Conservation (phyloP, 2,113 vertebrate genomes). For the Corythornis madagascariensis region DNA sequence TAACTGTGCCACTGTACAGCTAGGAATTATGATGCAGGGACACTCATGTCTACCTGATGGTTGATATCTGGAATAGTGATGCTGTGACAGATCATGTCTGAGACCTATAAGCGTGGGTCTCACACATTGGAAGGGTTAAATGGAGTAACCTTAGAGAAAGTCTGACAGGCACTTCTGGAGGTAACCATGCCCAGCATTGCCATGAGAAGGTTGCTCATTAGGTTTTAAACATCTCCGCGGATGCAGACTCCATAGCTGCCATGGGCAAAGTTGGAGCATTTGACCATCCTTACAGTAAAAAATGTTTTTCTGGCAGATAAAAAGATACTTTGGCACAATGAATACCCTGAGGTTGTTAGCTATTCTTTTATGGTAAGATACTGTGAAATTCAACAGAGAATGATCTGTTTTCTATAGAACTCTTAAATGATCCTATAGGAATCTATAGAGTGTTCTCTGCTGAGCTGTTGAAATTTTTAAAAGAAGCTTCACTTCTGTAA, state of each 20-base stretch:
- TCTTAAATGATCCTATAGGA: neutral
- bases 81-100: neutral
- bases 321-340: neutral
- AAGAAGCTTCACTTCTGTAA: neutral
- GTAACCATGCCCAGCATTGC: accelerated
- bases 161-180: neutral
- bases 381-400: neutral
- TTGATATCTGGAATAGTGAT: neutral
- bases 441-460: neutral
- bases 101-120: neutral
- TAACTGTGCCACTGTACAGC: neutral
- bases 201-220: neutral
- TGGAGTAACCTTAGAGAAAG: neutral
- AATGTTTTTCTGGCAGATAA: neutral
- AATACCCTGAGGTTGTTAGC: neutral
- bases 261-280: neutral
- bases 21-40: neutral
- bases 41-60: neutral
- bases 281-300: neutral
- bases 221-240: neutral
- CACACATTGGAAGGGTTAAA: neutral
- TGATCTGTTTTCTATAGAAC: neutral
- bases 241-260: neutral
- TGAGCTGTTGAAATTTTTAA: neutral
- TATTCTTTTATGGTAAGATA: neutral